A percentile compares a stretch with the other conserved stretches of the same genome.
Conservation (phyloP, 1,140 invertebrate genomes). For the Elymnias hypermnestra region DNA sequence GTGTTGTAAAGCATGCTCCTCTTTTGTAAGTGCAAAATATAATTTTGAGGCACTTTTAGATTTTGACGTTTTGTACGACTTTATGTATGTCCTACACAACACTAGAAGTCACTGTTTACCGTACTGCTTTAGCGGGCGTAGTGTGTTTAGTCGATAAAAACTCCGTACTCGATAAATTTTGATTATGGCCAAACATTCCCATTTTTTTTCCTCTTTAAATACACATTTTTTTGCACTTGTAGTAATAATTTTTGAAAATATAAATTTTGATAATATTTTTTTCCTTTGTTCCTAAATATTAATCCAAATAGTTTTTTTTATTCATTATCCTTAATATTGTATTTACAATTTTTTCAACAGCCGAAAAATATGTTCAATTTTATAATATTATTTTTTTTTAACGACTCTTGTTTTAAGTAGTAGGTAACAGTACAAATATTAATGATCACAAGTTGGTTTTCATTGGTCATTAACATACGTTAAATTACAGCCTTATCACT, state of each 20-base stretch:
- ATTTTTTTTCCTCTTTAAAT: conserved; percentile 62
- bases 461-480: conserved; percentile 77
- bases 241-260: conserved; percentile 76
- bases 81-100: too few species aligned
- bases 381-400: conserved; percentile 73
- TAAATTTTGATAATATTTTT: conserved; percentile 76
- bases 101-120: conserved; percentile 64
- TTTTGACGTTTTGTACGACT: too few species aligned
- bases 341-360: conserved; percentile 75
- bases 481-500: conserved; percentile 71
- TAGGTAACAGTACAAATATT: conserved; percentile 76
- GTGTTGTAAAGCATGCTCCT: too few species aligned
- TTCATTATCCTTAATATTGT: conserved; percentile 74
- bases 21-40: too few species aligned
- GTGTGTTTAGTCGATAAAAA: conserved; percentile 71
- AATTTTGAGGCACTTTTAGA: too few species aligned
- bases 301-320: conserved; percentile 75
- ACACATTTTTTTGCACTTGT: conserved; percentile 72
- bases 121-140: conserved; percentile 60
- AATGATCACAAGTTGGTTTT: conserved; percentile 78
- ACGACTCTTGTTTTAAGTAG: conserved; percentile 74
- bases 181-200: conserved; percentile 71
- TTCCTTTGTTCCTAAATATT: conserved; percentile 73
- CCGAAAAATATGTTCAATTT: conserved; percentile 76
- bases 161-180: conserved; percentile 60